Evolutionary conservation across 2,888 invertebrate species (phyloP).

Genomic region (Mamestra brassicae): DNA sequence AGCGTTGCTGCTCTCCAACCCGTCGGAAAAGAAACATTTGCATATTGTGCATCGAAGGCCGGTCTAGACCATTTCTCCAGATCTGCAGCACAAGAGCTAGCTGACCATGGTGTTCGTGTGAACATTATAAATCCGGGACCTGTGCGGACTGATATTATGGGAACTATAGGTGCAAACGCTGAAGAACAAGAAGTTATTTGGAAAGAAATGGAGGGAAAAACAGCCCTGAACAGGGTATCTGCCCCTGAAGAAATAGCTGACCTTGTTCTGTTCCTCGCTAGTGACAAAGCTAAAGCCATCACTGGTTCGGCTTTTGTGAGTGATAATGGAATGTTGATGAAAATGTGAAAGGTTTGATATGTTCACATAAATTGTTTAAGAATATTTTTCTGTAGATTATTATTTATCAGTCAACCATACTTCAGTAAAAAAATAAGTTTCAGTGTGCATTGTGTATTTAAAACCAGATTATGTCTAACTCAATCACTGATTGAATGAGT

Average conservation of each 20-base stretch:
- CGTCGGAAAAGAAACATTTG: not conserved
- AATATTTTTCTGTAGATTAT: no score
- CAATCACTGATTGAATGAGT: no score
- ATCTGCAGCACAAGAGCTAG: slow-evolving; percentile 91
- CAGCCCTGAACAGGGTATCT: slow-evolving; percentile 33
- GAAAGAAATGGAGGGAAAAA: not conserved
- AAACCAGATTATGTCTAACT: no score
- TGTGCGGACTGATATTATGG: slow-evolving; percentile 41
- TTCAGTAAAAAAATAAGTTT: no score
- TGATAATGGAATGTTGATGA: slow-evolving; percentile 55
- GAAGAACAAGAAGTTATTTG: not conserved
- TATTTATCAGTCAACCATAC: no score
- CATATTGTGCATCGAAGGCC: slow-evolving; percentile 65
- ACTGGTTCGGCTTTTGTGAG: slow-evolving; percentile 63
- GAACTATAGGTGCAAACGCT: slow-evolving; percentile 16
- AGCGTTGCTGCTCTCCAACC: slow-evolving; percentile 36
- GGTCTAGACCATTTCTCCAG: slow-evolving; percentile 67
- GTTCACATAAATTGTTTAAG: no score
- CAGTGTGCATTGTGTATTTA: no score
- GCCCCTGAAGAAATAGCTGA: slow-evolving; percentile 69
- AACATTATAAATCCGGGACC: slow-evolving; percentile 67
- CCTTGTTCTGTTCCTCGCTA: slow-evolving; percentile 65
- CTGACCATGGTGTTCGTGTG: slow-evolving; percentile 93
- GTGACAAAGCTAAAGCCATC: slow-evolving; percentile 67
- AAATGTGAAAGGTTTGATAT: not conserved